Percentiles rank a stretch among this genome's conserved stretches.
phyloP scores from a whole-genome alignment of 2,888 invertebrate species.

The Ophraella communa region DNA sequence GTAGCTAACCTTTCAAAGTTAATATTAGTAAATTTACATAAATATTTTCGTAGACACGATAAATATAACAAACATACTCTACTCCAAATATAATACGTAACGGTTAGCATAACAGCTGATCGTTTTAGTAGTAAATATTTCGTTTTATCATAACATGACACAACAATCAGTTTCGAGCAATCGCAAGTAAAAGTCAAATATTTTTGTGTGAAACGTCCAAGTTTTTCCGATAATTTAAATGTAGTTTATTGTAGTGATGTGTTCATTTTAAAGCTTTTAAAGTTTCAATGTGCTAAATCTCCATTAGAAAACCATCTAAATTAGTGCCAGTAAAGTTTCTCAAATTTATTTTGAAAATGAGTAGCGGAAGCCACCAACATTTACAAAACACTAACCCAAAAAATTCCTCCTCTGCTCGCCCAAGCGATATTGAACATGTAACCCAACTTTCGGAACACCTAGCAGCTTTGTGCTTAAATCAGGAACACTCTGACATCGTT shows the following conservation, averaged over 20 bases:
- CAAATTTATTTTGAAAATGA: constrained; percentile 45
- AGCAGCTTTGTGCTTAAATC: constrained; percentile 82
- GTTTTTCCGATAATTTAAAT: not conserved
- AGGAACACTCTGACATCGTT: constrained; percentile 90
- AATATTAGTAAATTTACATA: too few species aligned
- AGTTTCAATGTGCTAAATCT: not conserved
- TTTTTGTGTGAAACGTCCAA: not conserved
- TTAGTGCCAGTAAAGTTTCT: not conserved
- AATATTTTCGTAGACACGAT: too few species aligned
- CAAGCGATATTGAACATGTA: constrained; percentile 72
- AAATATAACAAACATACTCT: too few species aligned
- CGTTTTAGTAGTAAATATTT: too few species aligned
- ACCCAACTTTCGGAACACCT: constrained; percentile 84
- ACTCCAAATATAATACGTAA: too few species aligned
- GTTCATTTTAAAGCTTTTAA: not conserved
- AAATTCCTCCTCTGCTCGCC: constrained; percentile 47
- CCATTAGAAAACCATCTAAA: not conserved
- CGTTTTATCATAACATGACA: too few species aligned
- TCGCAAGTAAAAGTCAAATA: not conserved
- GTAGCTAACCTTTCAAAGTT: too few species aligned
- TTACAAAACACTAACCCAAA: constrained; percentile 48
- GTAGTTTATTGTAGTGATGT: not conserved
- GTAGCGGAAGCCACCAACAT: constrained; percentile 56
- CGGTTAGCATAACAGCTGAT: too few species aligned
- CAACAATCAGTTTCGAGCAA: not conserved